Evolutionary conservation across 2,888 invertebrate genomes (phyloP).

Genomic region (Pristionchus japonicus): DNA sequence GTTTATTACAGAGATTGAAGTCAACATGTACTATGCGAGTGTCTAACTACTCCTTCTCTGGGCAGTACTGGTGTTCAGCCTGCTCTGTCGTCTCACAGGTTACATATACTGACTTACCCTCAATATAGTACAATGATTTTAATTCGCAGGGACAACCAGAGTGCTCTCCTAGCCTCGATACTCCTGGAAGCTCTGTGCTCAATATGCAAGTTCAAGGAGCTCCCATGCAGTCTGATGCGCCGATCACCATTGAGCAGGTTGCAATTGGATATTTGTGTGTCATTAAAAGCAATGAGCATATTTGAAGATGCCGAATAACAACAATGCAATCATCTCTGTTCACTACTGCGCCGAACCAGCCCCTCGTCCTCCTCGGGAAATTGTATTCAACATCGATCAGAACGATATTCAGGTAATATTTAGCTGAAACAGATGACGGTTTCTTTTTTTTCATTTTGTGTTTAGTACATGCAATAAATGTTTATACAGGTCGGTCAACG

Average conservation of each 20-base stretch:
- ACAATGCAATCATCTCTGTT: conserved; percentile 70
- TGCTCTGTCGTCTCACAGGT: conserved; percentile 72
- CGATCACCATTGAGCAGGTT: conserved; percentile 71
- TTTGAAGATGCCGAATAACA: conserved; percentile 53
- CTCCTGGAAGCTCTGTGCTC: conserved; percentile 66
- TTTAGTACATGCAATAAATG: neutral
- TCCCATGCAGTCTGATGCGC: conserved; percentile 69
- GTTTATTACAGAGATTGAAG: conserved; percentile 56
- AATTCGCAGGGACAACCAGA: conserved; percentile 68
- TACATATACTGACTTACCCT: neutral
- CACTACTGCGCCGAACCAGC: conserved; percentile 73
- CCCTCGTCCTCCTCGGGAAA: conserved; percentile 72
- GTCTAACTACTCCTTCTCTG: conserved; percentile 72
- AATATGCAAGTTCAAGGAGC: conserved; percentile 73
- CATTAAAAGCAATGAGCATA: neutral
- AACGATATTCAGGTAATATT: conserved; percentile 71
- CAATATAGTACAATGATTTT: neutral
- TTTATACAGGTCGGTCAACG: conserved; percentile 67
- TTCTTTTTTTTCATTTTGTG: neutral
- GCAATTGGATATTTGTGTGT: neutral
- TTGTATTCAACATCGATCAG: conserved; percentile 71
- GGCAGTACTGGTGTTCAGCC: conserved; percentile 74
- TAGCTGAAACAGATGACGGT: too few relatives aligned
- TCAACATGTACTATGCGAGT: conserved; percentile 69
- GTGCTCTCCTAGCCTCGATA: conserved; percentile 70